Evolutionary conservation across 2,888 invertebrate genomes (phyloP), one percentile per base, ranked within the genome.

Genomic region (Apocheima hispidaria): DNA sequence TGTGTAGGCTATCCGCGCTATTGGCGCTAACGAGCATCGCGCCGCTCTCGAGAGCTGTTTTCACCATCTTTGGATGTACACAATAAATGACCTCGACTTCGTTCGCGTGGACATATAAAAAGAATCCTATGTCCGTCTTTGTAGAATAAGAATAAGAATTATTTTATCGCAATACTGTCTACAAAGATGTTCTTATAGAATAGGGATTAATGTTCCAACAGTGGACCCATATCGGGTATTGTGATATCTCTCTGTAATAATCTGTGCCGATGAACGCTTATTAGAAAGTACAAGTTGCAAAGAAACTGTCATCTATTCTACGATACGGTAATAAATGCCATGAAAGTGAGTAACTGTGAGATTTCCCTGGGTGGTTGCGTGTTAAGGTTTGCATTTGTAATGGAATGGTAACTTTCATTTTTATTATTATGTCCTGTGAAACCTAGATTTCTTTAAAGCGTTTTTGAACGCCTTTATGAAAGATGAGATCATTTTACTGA

Each of bases 281-380:
- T n/a, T 30, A 40, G 46, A 57, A 50, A 43, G 50, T 50, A 44
- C 26, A 33, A 56, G 48, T 56, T 28, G 18, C 20, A 40, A 7
- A 40, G 30, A 30, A 40, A 20, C 51, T 28, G n/a, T 28, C 28
- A 2, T n/a, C 2, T 18, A 20, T 18, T 38, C 28, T 40, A 23
- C 14, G 28, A 40, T 20, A 26, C 26, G n/a, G 36, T 20, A 20
- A 48, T 56, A 48, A 56, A 48, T 21, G 48, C 21, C 48, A 40
- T 20, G 40, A 56, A 48, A 52, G 52, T 50, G 46, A 55, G 30
- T 60, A 38, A 61, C 38, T 50, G 60, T 55, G 40, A 18, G 41
- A 57, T 33, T 26, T 40, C 23, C 21, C 16, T 12, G 12, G 4
- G 28, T 23, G 50, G 23, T 50, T 26, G 50, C 38, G 36, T 46